Evolutionary conservation across 2,113 vertebrate species (phyloP), one percentile per base, ranked within the genome.

Genomic region (Rhodinocichla rosea): DNA sequence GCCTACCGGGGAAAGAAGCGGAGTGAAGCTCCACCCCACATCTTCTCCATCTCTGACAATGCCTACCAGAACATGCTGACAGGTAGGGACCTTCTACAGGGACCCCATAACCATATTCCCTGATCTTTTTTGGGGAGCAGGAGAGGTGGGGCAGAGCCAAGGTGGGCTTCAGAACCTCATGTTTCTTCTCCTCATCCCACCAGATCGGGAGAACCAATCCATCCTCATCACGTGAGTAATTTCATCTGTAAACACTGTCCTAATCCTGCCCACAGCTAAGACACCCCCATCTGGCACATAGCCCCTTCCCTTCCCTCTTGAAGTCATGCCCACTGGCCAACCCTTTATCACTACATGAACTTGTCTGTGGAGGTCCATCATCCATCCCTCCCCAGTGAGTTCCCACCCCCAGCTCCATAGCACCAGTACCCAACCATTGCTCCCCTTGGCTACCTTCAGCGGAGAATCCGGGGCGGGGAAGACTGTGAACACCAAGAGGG

Each of bases 391-490:
- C 63, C 15, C 56, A 49, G 18, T 63, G 32, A 83, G 22, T 37
- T 32, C 32, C 40, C 40, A 83, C 5, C 4, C n/a, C 35, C 28
- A 83, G 55, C 26, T 55, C 18, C 55, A 69, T 3, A 69, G 63
- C 30, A 40, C 63, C 32, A 24, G 18, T 40, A 77, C 18, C 15
- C 64, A 77, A 69, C 13, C 12, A 55, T 33, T 90, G 40, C 35
- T 90, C 22, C 77, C 18, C 40, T 83, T 90, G 71, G 13, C 49
- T 83, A 47, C 35, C 57, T 39, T 37, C 96, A 99, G 99, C 8
- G 99, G 99, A 99, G 99, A 99, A 98, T 99, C 99, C 28, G 99
- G 99, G 56, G 99, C 99, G 15, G 99, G 99, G 96, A 99, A 99
- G 98, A 99, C 99, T 56, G 99, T 99, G 59, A 99, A 99, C 98